A percentile compares a stretch with the other conserved stretches of the same genome.
Evolutionary conservation across 1,140 invertebrate species (phyloP).

Genomic region (Calycopis cecrops): DNA sequence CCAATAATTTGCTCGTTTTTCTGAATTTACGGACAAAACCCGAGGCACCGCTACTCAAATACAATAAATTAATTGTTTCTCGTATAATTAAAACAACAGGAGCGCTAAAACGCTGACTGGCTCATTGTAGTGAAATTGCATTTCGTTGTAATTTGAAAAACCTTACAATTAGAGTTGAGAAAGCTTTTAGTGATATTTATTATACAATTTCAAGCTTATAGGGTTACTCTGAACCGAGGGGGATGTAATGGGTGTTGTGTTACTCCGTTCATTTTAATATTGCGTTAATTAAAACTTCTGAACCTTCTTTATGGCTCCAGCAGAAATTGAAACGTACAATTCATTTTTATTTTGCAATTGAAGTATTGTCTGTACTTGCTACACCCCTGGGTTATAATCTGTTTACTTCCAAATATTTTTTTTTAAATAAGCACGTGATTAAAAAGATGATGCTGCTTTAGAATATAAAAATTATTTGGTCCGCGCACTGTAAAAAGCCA

Average conservation of each 20-base stretch:
- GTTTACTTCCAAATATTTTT: too few species aligned
- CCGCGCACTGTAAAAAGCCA: too few species aligned
- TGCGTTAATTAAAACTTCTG: constrained; percentile 4
- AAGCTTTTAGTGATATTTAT: constrained; percentile 11
- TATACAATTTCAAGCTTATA: constrained; percentile 8
- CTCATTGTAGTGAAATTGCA: constrained; percentile 3
- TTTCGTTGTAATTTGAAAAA: constrained; percentile 5
- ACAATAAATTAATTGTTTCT: neutral
- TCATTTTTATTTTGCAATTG: constrained; percentile 5
- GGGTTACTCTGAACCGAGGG: neutral
- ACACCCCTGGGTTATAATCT: too few species aligned
- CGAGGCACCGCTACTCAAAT: too few species aligned
- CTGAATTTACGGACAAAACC: too few species aligned
- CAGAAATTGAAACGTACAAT: neutral
- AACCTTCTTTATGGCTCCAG: constrained; percentile 1
- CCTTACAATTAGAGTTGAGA: constrained; percentile 10
- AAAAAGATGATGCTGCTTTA: too few species aligned
- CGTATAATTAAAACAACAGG: neutral
- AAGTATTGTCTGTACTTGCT: neutral
- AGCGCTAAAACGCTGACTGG: neutral
- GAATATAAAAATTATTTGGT: too few species aligned
- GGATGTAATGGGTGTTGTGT: constrained; percentile 7
- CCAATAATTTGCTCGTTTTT: too few species aligned
- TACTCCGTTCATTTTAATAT: constrained; percentile 8
- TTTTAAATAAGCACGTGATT: too few species aligned